A percentile compares a stretch with the other conserved stretches of the same genome.
Conservation (phyloP, 2,113 vertebrate species). For the Hyperopisus bebe region DNA sequence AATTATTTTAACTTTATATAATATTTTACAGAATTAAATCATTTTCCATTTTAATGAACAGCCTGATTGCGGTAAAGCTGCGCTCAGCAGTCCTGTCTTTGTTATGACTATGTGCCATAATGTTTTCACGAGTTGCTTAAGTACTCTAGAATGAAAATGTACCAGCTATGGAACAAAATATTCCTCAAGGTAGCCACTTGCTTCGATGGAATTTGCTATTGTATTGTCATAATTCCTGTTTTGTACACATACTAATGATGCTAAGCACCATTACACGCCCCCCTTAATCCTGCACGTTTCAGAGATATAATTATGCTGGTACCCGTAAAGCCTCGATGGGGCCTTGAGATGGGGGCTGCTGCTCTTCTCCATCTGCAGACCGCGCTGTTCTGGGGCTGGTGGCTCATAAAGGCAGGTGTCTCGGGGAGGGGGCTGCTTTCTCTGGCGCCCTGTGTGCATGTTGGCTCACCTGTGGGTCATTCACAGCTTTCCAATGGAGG, state of each 20-base stretch:
- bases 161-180: not conserved
- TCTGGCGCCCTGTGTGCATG: not conserved
- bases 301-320: not conserved
- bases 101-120: not conserved
- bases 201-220: not conserved
- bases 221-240: not conserved
- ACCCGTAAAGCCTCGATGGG: not conserved
- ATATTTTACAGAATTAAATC: not conserved
- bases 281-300: not conserved
- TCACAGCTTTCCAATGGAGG: not conserved
- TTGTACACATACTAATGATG: not conserved
- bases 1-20: not conserved
- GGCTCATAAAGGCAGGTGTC: not conserved
- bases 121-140: not conserved
- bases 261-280: not conserved
- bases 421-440: not conserved
- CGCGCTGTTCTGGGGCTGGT: not conserved
- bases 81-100: not conserved
- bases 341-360: not conserved
- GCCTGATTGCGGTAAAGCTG: not conserved
- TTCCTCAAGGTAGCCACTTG: not conserved
- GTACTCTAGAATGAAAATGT: not conserved
- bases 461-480: not conserved
- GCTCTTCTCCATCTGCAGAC: not conserved
- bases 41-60: not conserved